Conservation (phyloP, 2,113 vertebrate species). For the Romanogobio albipinnatus region DNA sequence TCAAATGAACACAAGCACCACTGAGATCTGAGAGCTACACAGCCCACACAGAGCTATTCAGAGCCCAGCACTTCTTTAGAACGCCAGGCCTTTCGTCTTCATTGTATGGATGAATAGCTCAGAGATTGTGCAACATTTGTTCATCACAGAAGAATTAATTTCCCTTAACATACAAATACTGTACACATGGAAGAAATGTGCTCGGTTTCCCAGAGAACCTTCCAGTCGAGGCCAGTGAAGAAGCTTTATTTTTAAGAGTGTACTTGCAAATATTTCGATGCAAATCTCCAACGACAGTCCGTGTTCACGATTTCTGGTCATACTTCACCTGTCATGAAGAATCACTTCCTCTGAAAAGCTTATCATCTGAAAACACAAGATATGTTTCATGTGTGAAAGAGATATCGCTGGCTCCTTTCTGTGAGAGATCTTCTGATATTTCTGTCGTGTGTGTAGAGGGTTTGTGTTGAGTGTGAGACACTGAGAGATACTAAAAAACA, state of each 20-base stretch:
- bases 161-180: not conserved
- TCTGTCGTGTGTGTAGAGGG: not conserved
- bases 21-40: not conserved
- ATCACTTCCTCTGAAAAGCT: not conserved
- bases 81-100: not conserved
- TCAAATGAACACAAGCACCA: not conserved
- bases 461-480: not conserved
- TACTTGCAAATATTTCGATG: not conserved
- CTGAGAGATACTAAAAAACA: not conserved
- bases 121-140: not conserved
- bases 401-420: not conserved
- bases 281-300: not conserved
- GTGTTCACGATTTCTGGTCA: not conserved
- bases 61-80: not conserved
- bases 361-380: not conserved
- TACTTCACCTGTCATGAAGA: not conserved
- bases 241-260: too few species aligned
- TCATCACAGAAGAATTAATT: not conserved
- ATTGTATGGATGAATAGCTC: not conserved
- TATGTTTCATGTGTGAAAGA: not conserved
- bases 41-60: slow-evolving; percentile 2
- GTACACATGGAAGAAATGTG: too few species aligned
- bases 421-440: not conserved
- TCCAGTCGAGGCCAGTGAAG: too few species aligned
- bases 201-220: too few species aligned